Evolutionary conservation across 2,888 invertebrate species (phyloP).

Genomic region (Phyto melanocephala): DNA sequence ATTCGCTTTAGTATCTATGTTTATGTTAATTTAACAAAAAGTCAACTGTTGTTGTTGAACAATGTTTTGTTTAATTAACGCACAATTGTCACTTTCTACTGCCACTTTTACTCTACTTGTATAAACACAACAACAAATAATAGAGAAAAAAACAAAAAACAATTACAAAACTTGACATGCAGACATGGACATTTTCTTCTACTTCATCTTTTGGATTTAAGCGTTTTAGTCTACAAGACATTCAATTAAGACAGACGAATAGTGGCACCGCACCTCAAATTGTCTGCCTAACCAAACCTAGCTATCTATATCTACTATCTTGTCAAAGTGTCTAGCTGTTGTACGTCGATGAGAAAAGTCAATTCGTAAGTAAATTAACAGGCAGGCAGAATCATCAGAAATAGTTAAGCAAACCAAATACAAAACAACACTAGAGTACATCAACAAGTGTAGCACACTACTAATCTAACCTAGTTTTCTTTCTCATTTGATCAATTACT

Average conservation of each 20-base stretch:
- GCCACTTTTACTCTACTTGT: slow-evolving; percentile 57
- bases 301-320: neutral
- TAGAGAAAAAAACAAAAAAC: slow-evolving; percentile 30
- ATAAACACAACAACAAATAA: slow-evolving; percentile 13
- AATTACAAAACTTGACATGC: slow-evolving; percentile 47
- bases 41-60: slow-evolving; percentile 36
- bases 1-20: neutral
- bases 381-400: neutral
- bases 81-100: slow-evolving; percentile 64
- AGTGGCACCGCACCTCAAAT: slow-evolving; percentile 56
- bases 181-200: slow-evolving; percentile 27
- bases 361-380: slow-evolving; percentile 44
- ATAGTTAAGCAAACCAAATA: slow-evolving; percentile 25
- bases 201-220: neutral
- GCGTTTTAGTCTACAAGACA: slow-evolving; percentile 13
- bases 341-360: slow-evolving; percentile 28
- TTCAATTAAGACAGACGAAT: neutral
- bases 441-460: slow-evolving; percentile 55
- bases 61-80: slow-evolving; percentile 65
- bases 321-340: slow-evolving; percentile 16
- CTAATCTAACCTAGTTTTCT: slow-evolving; percentile 60
- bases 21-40: slow-evolving; percentile 57
- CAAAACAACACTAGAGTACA: neutral
- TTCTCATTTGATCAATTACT: slow-evolving; percentile 49
- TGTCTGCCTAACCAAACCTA: slow-evolving; percentile 23